A percentile compares a stretch with the other conserved stretches of the same genome.
These are phyloP conservation scores for Drosophila paramelanica DNA, from an alignment of 2,888 invertebrate species.

Conservation along the genomic window DNA sequence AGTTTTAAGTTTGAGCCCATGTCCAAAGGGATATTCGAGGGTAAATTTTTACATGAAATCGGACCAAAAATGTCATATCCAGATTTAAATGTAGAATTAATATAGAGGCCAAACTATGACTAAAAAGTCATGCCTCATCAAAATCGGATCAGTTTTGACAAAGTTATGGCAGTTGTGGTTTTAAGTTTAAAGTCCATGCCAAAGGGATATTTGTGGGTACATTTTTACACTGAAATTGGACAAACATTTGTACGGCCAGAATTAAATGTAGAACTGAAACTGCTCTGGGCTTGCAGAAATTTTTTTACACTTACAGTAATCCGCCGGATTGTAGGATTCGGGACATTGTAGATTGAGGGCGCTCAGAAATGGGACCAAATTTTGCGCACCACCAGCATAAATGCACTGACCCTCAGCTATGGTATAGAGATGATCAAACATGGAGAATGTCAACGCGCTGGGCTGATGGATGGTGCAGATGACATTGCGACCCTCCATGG, in stretches of 20 bases:
- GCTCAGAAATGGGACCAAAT: constrained; percentile 91
- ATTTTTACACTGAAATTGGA: not conserved
- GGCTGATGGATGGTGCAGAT: constrained; percentile 97
- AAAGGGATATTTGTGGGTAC: not conserved
- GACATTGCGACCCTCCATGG: constrained; percentile 93
- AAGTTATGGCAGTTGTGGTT: too few relatives aligned
- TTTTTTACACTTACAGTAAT: constrained; percentile 89
- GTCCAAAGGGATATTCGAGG: too few relatives aligned
- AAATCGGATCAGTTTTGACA: too few relatives aligned
- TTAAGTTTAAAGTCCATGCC: too few relatives aligned
- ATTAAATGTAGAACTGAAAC: not conserved
- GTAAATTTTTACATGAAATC: too few relatives aligned
- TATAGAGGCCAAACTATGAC: too few relatives aligned
- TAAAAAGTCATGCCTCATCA: too few relatives aligned
- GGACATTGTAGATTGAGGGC: constrained; percentile 91
- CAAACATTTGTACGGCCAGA: not conserved
- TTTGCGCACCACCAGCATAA: constrained; percentile 91
- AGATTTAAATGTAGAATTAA: too few relatives aligned
- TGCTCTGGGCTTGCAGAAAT: too few relatives aligned
- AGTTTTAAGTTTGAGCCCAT: too few relatives aligned
- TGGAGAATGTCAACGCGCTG: constrained; percentile 92
- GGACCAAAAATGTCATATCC: too few relatives aligned
- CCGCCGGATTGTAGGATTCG: constrained; percentile 95
- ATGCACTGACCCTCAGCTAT: constrained; percentile 92
- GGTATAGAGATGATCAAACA: constrained; percentile 95